Conservation (phyloP, 2,113 vertebrate species). For the Oriolus oriolus region DNA sequence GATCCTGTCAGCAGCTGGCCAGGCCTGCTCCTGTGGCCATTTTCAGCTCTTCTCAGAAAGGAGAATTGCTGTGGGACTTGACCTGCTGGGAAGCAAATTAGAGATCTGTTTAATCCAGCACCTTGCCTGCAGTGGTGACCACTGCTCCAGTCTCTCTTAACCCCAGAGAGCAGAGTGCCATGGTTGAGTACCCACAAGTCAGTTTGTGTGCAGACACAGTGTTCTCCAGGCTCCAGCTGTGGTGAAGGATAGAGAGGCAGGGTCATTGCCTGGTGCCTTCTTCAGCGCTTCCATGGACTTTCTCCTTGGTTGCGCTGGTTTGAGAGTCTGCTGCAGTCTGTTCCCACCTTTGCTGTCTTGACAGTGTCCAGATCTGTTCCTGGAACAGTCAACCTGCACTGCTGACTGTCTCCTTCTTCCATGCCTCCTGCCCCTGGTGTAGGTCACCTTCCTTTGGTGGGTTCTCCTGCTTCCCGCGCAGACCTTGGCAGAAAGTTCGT, state of each 20-base stretch:
- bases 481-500: neutral
- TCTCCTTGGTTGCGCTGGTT: neutral
- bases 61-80: neutral
- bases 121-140: neutral
- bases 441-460: neutral
- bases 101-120: neutral
- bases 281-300: neutral
- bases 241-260: neutral
- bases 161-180: neutral
- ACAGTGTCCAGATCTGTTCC: neutral
- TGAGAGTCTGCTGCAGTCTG: neutral
- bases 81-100: neutral
- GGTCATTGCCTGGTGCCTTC: neutral
- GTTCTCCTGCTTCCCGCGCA: neutral
- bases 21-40: neutral
- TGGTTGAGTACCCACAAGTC: neutral
- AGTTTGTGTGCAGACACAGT: neutral
- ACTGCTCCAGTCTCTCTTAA: neutral
- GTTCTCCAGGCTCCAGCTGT: neutral
- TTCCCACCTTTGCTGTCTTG: neutral
- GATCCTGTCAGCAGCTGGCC: neutral
- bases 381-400: neutral
- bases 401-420: neutral
- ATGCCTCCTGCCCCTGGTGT: neutral
- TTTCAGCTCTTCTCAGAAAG: neutral